A percentile compares a stretch with the other conserved stretches of the same genome.
Evolutionary conservation across 2,113 vertebrate species (phyloP).

Genomic region (Rhinopithecus roxellana): DNA sequence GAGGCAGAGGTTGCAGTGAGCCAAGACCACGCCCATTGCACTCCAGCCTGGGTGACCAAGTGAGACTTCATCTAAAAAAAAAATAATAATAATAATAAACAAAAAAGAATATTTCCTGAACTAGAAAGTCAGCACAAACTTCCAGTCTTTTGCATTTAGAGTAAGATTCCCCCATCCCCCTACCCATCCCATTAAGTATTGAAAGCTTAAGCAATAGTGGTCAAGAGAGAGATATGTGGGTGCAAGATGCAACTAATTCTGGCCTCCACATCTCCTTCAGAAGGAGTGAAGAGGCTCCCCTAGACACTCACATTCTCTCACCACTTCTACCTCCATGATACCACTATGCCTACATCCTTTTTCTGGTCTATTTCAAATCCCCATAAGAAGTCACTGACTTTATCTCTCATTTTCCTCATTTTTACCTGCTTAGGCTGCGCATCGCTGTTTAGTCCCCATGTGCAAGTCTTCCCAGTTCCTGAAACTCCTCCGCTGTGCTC

Average conservation of each 20-base stretch:
- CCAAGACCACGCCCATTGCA: no score
- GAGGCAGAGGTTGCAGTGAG: no score
- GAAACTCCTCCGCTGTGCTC: not conserved
- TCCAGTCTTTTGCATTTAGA: not conserved
- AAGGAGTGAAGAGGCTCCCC: not conserved
- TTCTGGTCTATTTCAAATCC: not conserved
- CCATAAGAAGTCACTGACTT: not conserved
- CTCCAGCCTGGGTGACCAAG: no score
- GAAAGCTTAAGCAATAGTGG: not conserved
- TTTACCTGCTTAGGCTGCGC: no score
- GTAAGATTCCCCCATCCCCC: fast-evolving
- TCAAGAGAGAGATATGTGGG: not conserved
- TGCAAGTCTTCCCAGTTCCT: not conserved
- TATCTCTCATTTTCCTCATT: not conserved
- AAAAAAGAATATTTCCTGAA: not conserved
- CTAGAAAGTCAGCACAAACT: not conserved
- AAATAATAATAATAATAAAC: not conserved
- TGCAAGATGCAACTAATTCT: not conserved
- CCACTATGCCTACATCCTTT: not conserved
- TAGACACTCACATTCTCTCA: not conserved
- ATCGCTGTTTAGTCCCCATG: not conserved
- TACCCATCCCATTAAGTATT: not conserved
- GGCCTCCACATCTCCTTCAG: not conserved
- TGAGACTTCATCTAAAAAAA: no score
- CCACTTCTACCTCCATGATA: not conserved